These are phyloP conservation scores for Lepidochrysops patricia DNA, from an alignment of 2,888 invertebrate species.

Conservation along the genomic window DNA sequence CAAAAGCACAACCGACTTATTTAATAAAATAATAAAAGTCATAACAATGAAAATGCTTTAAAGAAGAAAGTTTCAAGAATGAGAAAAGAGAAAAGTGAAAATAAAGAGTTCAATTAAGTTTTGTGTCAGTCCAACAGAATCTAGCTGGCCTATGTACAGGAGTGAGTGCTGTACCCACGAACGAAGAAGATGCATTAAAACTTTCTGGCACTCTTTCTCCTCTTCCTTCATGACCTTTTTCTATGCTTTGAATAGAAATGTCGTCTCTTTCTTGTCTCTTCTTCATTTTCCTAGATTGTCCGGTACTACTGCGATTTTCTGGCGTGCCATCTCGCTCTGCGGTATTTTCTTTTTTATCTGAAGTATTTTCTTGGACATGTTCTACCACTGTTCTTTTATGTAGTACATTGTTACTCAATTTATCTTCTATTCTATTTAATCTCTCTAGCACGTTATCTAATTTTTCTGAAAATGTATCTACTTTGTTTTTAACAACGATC, in stretches of 20 bases:
- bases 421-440: slow-evolving; percentile 44
- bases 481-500: slow-evolving; percentile 33
- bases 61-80: too few species aligned
- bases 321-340: background rate
- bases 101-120: slow-evolving; percentile 27
- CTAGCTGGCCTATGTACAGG: slow-evolving; percentile 42
- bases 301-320: background rate
- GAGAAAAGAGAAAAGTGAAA: too few species aligned
- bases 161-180: slow-evolving; percentile 35
- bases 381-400: slow-evolving; percentile 23
- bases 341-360: background rate
- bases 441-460: slow-evolving; percentile 45
- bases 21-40: too few species aligned
- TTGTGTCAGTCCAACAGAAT: slow-evolving; percentile 61
- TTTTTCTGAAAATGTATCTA: slow-evolving; percentile 37
- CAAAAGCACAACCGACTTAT: too few species aligned
- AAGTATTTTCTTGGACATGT: background rate
- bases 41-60: too few species aligned
- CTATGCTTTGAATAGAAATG: slow-evolving; percentile 39
- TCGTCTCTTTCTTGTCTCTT: slow-evolving; percentile 38
- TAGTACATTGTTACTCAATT: slow-evolving; percentile 30
- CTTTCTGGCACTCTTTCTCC: slow-evolving; percentile 36
- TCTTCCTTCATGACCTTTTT: slow-evolving; percentile 21
- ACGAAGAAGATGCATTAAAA: slow-evolving; percentile 21
- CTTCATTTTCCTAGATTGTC: slow-evolving; percentile 41